A percentile compares a stretch with the other conserved stretches of the same genome.
Evolutionary conservation across 2,797 vertebrate species (phyloP).

Genomic region (Anguilla pacifica): DNA sequence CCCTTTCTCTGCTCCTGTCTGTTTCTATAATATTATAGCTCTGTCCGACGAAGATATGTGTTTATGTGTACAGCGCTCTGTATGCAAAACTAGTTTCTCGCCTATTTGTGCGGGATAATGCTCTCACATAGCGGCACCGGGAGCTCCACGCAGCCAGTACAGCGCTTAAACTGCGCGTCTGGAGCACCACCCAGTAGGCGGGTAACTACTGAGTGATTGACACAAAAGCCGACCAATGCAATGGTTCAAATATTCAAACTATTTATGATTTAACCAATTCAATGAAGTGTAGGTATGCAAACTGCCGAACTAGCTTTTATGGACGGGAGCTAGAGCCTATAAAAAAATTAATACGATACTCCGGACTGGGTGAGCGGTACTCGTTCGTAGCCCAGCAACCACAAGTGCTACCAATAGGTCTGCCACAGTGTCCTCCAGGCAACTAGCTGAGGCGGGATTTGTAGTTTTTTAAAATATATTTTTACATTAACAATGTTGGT

Average conservation of each 20-base stretch:
- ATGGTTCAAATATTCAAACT: background rate
- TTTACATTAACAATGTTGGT: background rate
- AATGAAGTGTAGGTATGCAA: background rate
- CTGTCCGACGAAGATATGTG: slow-evolving; percentile 17
- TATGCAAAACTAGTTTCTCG: slow-evolving; percentile 47
- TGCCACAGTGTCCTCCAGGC: background rate
- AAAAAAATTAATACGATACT: background rate
- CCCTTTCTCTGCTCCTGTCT: slow-evolving; percentile 22
- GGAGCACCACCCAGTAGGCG: slow-evolving; percentile 53
- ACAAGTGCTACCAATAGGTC: background rate
- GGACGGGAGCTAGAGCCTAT: background rate
- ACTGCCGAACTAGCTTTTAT: background rate
- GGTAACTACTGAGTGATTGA: slow-evolving; percentile 31
- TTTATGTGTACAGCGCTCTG: slow-evolving; percentile 26
- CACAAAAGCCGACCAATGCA: background rate
- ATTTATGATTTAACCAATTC: slow-evolving; percentile 18
- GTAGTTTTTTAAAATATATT: slow-evolving; percentile 45
- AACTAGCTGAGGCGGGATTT: slow-evolving; percentile 17
- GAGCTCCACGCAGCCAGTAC: slow-evolving; percentile 49
- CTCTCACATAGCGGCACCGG: slow-evolving; percentile 59
- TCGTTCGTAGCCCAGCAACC: slow-evolving; percentile 20
- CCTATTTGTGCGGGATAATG: slow-evolving; percentile 50
- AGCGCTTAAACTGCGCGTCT: slow-evolving; percentile 37
- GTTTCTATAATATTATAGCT: background rate
- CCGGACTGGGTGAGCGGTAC: background rate